These are phyloP conservation scores for Ophiodon elongatus DNA, from an alignment of 2,113 vertebrate species.

Conservation along the genomic window DNA sequence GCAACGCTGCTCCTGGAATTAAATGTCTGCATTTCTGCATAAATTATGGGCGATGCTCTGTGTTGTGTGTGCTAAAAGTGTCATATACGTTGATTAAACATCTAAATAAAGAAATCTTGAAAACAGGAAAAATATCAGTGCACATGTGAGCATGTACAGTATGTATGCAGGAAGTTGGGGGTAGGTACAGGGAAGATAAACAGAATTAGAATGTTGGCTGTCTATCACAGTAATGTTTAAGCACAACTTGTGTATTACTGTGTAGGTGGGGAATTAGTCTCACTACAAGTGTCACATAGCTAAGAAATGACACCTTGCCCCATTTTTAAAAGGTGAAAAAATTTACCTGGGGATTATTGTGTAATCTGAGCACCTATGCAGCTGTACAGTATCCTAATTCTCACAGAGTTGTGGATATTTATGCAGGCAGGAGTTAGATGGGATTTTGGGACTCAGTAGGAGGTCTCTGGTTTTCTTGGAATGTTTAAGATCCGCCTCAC, in stretches of 20 bases:
- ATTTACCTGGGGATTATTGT: conserved; percentile 85
- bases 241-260: conserved; percentile 64
- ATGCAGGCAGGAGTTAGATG: conserved; percentile 68
- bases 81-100: conserved; percentile 76
- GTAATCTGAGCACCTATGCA: conserved; percentile 81
- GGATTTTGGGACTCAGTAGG: conserved; percentile 66
- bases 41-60: conserved; percentile 66
- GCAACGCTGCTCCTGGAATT: conserved; percentile 75
- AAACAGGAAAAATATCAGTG: conserved; percentile 24
- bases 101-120: conserved; percentile 63
- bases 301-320: conserved; percentile 74
- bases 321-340: conserved; percentile 79
- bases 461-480: conserved; percentile 63
- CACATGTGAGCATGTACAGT: conserved; percentile 38
- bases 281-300: conserved; percentile 70
- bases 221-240: conserved; percentile 65
- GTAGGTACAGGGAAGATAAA: conserved; percentile 50
- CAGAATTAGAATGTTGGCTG: conserved; percentile 67
- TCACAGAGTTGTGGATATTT: conserved; percentile 74
- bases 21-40: conserved; percentile 82
- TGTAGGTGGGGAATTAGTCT: conserved; percentile 79
- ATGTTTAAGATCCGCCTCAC: conserved; percentile 70
- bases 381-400: conserved; percentile 78
- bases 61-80: conserved; percentile 67
- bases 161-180: conserved; percentile 47